These are phyloP conservation scores for Melanotaenia pygmaea DNA, from an alignment of 2,797 vertebrate species.

Conservation along the genomic window DNA sequence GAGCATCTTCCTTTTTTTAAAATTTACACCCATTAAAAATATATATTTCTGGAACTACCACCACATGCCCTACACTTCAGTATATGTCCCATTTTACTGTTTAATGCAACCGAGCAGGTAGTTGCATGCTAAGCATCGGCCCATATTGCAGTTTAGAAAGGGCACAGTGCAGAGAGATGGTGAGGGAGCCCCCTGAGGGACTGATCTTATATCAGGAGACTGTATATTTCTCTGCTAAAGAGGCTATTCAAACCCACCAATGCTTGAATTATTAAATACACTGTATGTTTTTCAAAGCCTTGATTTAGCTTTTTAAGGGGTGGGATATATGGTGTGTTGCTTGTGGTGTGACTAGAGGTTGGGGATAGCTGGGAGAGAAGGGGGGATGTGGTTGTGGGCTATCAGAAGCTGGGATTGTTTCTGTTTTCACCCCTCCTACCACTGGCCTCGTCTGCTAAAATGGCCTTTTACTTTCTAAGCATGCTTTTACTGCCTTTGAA, in stretches of 20 bases:
- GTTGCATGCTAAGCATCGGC: constrained; percentile 69
- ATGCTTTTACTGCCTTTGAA: constrained; percentile 85
- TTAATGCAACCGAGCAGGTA: constrained; percentile 68
- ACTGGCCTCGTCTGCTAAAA: constrained; percentile 75
- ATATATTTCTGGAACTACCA: constrained; percentile 43
- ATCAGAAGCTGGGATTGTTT: constrained; percentile 73
- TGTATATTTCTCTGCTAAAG: constrained; percentile 83
- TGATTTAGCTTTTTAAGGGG: constrained; percentile 82
- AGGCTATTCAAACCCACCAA: constrained; percentile 82
- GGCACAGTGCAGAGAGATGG: constrained; percentile 54
- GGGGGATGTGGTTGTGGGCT: constrained; percentile 34
- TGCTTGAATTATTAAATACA: constrained; percentile 85
- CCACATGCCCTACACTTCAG: constrained; percentile 1
- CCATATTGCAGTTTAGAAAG: constrained; percentile 50
- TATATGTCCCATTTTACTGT: constrained; percentile 28
- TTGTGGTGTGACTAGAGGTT: constrained; percentile 52
- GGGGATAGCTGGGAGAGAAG: constrained; percentile 33
- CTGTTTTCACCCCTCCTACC: constrained; percentile 61
- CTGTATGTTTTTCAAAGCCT: constrained; percentile 86
- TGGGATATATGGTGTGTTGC: constrained; percentile 50
- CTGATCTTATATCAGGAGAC: constrained; percentile 85
- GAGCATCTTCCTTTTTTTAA: constrained; percentile 20
- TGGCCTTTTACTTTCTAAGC: constrained; percentile 84
- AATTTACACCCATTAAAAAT: constrained; percentile 43
- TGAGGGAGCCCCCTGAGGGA: constrained; percentile 71